Base-by-base conservation (phyloP, 1,140 invertebrate genomes). In the Ruditapes philippinarum region DNA sequence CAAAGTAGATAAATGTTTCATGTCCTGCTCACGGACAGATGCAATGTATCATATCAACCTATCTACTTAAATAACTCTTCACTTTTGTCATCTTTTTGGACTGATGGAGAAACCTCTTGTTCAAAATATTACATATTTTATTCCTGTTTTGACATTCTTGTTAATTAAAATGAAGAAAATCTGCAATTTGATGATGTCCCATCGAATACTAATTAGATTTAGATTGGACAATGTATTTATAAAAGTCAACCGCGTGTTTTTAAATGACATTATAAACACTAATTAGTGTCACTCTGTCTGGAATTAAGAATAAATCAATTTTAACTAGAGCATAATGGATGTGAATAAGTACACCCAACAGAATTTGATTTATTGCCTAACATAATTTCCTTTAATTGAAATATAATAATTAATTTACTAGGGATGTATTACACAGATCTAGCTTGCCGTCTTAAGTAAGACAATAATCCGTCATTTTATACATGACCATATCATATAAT, bases 171-270 rank as follows among this genome's bases (percentile, higher is more conserved):
- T 78, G 31, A 40, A 78, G 74, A 54, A 51, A 78, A 54, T 51
- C 74, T 78, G 74, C 74, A 51, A 78, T 78, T 78, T 54, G 74
- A 78, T 14, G 42, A 12, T 57, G n/a, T 78, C 45, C 33, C 42
- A 81, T 62, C 57, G 79, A 81, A 81, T 81, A 81, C 19, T 81
- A 81, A 81, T 81, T 81, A 81, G 79, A 81, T 81, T 57, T 65
- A 40, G 45, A 81, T 81, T 81, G 51, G 79, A 81, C 79, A 81
- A 42, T 42, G 33, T 60, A 81, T 62, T 82, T 65, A 68, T 82
- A 68, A 82, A 65, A 82, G 80, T 82, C 80, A 82, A 42, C n/a
- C 60, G 36, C 19, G 22, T 65, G 62, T 82, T 40, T 81, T 62
- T 65, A 68, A 82, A 82, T 49, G 80, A 65, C 38, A 60, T 68